Evolutionary conservation across 2,888 invertebrate genomes (phyloP).

Genomic region (Synanthedon formicaeformis): DNA sequence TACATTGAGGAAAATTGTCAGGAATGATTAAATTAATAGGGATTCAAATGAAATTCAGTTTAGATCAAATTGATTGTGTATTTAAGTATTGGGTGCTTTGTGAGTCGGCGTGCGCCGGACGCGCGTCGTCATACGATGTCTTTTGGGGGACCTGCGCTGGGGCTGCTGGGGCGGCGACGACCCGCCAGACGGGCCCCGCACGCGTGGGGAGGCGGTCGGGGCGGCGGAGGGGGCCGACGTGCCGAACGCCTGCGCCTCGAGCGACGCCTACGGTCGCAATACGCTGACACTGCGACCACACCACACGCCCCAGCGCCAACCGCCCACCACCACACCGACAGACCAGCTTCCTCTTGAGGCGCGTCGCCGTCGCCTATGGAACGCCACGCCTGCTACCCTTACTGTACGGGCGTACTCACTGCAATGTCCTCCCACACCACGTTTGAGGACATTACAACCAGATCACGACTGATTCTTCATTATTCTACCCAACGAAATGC

Average conservation of each 20-base stretch:
- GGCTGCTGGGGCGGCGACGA: constrained; percentile 45
- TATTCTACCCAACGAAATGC: too few species aligned
- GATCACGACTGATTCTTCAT: too few species aligned
- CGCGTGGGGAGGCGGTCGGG: constrained; percentile 37
- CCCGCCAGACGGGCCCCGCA: constrained; percentile 43
- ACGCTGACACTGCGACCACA: constrained; percentile 22
- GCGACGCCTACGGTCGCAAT: constrained; percentile 43
- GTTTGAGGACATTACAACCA: neutral
- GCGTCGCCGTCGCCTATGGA: constrained; percentile 35
- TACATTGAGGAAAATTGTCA: too few species aligned
- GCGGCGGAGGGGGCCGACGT: constrained; percentile 55
- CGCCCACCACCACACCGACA: constrained; percentile 24
- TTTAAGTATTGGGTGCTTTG: constrained; percentile 16
- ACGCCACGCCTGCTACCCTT: constrained; percentile 4
- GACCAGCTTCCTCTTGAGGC: constrained; percentile 25
- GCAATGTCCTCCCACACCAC: constrained; percentile 6
- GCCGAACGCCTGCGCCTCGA: constrained; percentile 42
- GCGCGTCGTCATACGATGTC: constrained; percentile 58
- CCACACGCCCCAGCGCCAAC: constrained; percentile 21
- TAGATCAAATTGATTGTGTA: constrained; percentile 50
- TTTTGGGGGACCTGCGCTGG: constrained; percentile 35
- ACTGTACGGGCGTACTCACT: neutral
- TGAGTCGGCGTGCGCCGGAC: constrained; percentile 18
- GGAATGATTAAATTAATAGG: too few species aligned
- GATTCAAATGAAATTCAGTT: neutral